phyloP scores from a whole-genome alignment of 2,888 invertebrate species.

The Sipha maydis region DNA sequence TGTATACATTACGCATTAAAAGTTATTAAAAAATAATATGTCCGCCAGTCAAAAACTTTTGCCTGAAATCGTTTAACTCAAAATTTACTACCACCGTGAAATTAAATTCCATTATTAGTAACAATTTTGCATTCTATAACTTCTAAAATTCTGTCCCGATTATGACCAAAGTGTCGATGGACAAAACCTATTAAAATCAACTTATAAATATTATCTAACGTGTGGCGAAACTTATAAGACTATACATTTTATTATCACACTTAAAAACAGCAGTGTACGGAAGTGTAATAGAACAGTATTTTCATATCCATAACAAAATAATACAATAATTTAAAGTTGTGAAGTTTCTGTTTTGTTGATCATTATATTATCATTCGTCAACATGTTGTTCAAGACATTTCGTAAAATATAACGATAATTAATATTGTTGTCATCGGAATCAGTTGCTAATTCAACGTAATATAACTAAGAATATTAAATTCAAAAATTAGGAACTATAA shows the following conservation, averaged over 20 bases:
- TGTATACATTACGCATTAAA: neutral
- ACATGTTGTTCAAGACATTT: neutral
- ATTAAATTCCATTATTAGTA: conserved; percentile 25
- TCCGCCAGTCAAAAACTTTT: neutral
- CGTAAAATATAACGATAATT: neutral
- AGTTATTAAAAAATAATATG: neutral
- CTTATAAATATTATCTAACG: neutral
- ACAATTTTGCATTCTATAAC: conserved; percentile 20
- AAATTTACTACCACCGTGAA: neutral
- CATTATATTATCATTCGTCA: too few species aligned
- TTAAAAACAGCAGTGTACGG: too few species aligned
- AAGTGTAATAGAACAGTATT: too few species aligned
- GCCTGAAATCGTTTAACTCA: neutral
- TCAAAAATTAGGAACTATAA: neutral
- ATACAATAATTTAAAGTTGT: too few species aligned
- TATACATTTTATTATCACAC: too few species aligned
- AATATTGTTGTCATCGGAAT: neutral
- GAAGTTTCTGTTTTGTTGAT: too few species aligned
- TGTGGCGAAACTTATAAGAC: neutral
- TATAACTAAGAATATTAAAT: neutral
- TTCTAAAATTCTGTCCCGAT: neutral
- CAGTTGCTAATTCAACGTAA: neutral
- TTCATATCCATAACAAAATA: too few species aligned
- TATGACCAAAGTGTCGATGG: neutral
- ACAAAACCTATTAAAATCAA: neutral